phyloP scores from a whole-genome alignment of 2,113 vertebrate genomes.

The Sisor rabdophorus region DNA sequence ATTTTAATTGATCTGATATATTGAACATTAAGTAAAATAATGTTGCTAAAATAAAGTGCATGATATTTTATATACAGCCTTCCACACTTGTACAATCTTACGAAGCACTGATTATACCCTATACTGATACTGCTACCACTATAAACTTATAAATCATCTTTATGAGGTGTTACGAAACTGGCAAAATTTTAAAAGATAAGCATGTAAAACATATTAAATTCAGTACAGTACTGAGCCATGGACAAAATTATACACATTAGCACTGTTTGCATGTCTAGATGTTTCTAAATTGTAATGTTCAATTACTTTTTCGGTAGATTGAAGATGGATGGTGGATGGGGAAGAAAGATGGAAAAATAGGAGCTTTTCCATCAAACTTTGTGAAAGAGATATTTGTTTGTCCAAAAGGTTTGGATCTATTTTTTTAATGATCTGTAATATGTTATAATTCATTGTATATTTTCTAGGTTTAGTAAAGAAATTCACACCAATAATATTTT shows the following conservation, averaged over 20 bases:
- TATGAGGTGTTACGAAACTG: too few species aligned
- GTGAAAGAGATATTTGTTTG: constrained; percentile 75
- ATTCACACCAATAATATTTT: background rate
- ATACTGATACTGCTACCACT: too few species aligned
- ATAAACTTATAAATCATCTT: too few species aligned
- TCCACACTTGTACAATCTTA: too few species aligned
- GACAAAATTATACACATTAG: too few species aligned
- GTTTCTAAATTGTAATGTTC: background rate
- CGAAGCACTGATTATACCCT: too few species aligned
- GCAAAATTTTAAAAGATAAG: background rate
- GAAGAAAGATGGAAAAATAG: constrained; percentile 72
- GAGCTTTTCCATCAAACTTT: constrained; percentile 88
- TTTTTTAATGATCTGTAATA: background rate
- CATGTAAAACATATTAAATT: background rate
- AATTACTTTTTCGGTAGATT: constrained; percentile 64
- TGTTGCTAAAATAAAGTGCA: too few species aligned
- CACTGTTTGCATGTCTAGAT: background rate
- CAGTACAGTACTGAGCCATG: background rate
- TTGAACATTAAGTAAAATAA: too few species aligned
- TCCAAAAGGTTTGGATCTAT: constrained; percentile 62
- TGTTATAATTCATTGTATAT: background rate
- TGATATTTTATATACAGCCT: too few species aligned
- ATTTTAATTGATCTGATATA: too few species aligned
- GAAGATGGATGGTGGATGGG: constrained; percentile 92
- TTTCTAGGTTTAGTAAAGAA: background rate